Conservation (phyloP, 2,797 vertebrate genomes). For the Paguma larvata region DNA sequence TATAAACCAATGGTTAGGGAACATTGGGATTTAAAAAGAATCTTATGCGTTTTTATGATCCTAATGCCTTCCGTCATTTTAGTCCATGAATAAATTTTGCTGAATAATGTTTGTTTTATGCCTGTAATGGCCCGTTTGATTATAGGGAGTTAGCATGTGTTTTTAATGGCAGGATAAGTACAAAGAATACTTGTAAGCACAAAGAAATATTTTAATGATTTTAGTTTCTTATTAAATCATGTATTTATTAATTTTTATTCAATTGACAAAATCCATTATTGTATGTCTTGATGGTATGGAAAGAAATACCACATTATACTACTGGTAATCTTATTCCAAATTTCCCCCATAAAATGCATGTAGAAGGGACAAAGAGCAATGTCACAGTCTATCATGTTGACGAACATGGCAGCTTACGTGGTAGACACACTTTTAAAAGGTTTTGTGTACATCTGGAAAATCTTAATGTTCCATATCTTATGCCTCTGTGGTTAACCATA, state of each 20-base stretch:
- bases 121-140: conserved; percentile 61
- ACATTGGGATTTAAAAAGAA: conserved; percentile 75
- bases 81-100: conserved; percentile 72
- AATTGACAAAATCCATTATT: conserved; percentile 38
- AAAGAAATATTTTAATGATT: conserved; percentile 53
- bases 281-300: neutral
- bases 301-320: conserved; percentile 35
- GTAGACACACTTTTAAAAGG: neutral
- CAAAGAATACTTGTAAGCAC: too few species aligned
- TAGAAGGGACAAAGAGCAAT: neutral
- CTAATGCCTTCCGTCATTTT: conserved; percentile 62
- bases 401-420: neutral
- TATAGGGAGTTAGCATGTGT: neutral
- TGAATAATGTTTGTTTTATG: conserved; percentile 69
- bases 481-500: neutral
- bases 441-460: neutral
- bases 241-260: neutral
- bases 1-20: conserved; percentile 73
- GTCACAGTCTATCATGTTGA: neutral
- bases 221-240: conserved; percentile 49
- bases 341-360: neutral
- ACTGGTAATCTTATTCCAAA: neutral
- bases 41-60: conserved; percentile 60
- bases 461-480: neutral
- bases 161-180: conserved; percentile 48